These are phyloP conservation scores for Falco columbarius DNA, from an alignment of 2,797 vertebrate species.

Conservation along the genomic window DNA sequence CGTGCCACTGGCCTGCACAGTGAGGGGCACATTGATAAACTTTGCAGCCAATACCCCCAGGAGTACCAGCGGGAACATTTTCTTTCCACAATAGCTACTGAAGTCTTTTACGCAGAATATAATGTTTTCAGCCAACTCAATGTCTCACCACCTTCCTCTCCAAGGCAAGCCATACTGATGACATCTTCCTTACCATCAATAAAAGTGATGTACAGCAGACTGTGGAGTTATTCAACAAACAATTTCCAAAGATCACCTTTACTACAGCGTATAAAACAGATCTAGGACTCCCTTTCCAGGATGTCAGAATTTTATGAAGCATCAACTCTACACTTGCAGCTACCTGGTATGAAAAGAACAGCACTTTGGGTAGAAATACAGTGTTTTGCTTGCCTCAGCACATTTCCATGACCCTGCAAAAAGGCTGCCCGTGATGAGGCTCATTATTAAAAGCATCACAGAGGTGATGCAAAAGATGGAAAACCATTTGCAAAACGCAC, in stretches of 20 bases:
- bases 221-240: slow-evolving; percentile 71
- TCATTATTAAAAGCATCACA: background rate
- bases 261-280: slow-evolving; percentile 69
- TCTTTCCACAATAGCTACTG: slow-evolving; percentile 35
- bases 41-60: slow-evolving; percentile 17
- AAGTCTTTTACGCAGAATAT: slow-evolving; percentile 42
- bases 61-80: slow-evolving; percentile 30
- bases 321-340: slow-evolving; percentile 22
- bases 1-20: slow-evolving; percentile 4
- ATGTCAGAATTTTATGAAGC: slow-evolving; percentile 61
- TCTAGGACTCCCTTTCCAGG: slow-evolving; percentile 60
- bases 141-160: background rate
- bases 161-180: slow-evolving; percentile 7
- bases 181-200: slow-evolving; percentile 74
- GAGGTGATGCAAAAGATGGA: background rate
- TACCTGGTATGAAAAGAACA: background rate
- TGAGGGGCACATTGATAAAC: slow-evolving; percentile 40
- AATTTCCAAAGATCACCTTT: slow-evolving; percentile 73
- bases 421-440: background rate
- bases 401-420: background rate
- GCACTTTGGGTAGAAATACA: background rate
- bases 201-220: slow-evolving; percentile 69
- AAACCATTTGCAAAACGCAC: background rate
- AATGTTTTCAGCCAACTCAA: background rate
- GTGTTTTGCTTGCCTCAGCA: slow-evolving; percentile 26